A percentile compares a stretch with the other conserved stretches of the same genome.
phyloP scores from a whole-genome alignment of 2,888 invertebrate genomes.

The Steinernema carpocapsae region DNA sequence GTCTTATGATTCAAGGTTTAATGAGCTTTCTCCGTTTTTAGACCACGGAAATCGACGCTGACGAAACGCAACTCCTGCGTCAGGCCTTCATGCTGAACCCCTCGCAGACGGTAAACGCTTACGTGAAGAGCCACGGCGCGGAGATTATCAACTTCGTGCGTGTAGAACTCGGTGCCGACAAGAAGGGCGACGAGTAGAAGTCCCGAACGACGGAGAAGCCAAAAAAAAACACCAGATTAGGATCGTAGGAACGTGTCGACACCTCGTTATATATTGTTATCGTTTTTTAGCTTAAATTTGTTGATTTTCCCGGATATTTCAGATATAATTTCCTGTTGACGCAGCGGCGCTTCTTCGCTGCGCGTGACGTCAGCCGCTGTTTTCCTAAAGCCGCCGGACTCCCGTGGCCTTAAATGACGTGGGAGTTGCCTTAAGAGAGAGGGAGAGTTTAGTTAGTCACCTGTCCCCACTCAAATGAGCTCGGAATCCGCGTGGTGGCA shows the following conservation, averaged over 20 bases:
- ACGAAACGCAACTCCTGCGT: slow-evolving; percentile 63
- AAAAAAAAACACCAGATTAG: no score
- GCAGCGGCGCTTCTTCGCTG: not conserved
- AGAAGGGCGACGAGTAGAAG: not conserved
- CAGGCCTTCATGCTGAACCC: slow-evolving; percentile 68
- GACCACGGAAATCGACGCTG: slow-evolving; percentile 62
- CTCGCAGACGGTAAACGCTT: slow-evolving; percentile 60
- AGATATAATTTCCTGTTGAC: slow-evolving; percentile 2
- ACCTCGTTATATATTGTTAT: slow-evolving; percentile 20
- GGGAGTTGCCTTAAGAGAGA: not conserved
- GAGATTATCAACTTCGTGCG: slow-evolving; percentile 58
- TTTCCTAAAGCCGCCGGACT: not conserved
- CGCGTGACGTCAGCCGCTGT: slow-evolving; percentile 13
- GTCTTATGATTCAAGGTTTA: not conserved
- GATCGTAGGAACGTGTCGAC: no score
- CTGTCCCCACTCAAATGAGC: not conserved
- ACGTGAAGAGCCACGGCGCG: slow-evolving; percentile 57
- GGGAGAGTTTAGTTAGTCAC: not conserved
- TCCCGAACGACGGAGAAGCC: no score
- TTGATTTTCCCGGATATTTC: slow-evolving; percentile 8
- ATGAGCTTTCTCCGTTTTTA: slow-evolving; percentile 39
- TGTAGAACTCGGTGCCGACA: slow-evolving; percentile 53
- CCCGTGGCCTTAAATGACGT: not conserved
- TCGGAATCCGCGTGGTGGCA: not conserved
- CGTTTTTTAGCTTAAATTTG: not conserved